Evolutionary conservation across 2,888 invertebrate species (phyloP).

Genomic region (Pegoplata infirma): DNA sequence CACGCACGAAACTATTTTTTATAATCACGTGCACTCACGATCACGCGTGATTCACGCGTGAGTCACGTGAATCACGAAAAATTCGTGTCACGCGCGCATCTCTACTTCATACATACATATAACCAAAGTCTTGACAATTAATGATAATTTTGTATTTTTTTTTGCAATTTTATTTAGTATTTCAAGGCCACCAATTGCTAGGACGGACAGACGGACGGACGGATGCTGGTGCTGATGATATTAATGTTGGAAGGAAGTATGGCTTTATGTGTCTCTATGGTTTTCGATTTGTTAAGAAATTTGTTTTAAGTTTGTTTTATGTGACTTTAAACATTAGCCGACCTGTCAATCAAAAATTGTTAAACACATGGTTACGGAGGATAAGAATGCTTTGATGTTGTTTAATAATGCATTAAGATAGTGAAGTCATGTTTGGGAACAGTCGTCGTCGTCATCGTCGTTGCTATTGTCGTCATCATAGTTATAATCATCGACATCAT

Average conservation of each 20-base stretch:
- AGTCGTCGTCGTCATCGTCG: not conserved
- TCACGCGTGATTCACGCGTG: too few species aligned
- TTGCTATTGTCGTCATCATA: not conserved
- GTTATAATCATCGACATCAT: not conserved
- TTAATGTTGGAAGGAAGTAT: constrained; percentile 25
- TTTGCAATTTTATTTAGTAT: constrained; percentile 20
- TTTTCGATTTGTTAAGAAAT: constrained; percentile 37
- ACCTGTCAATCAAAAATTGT: constrained; percentile 51
- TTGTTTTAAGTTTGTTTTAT: constrained; percentile 39
- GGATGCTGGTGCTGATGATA: constrained; percentile 19
- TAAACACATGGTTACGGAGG: constrained; percentile 34
- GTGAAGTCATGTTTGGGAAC: constrained; percentile 31
- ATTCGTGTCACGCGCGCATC: too few species aligned
- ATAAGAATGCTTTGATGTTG: constrained; percentile 49
- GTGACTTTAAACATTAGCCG: constrained; percentile 55
- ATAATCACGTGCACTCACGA: too few species aligned
- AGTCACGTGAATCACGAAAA: too few species aligned
- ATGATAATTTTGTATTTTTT: constrained; percentile 20
- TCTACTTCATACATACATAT: too few species aligned
- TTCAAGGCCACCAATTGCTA: constrained; percentile 41
- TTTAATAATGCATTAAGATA: constrained; percentile 48
- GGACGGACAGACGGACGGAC: not conserved
- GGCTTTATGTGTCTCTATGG: not conserved
- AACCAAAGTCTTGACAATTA: constrained; percentile 45
- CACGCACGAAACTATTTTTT: too few species aligned